phyloP scores from a whole-genome alignment of 2,797 vertebrate species.

The Hydrolagus colliei region DNA sequence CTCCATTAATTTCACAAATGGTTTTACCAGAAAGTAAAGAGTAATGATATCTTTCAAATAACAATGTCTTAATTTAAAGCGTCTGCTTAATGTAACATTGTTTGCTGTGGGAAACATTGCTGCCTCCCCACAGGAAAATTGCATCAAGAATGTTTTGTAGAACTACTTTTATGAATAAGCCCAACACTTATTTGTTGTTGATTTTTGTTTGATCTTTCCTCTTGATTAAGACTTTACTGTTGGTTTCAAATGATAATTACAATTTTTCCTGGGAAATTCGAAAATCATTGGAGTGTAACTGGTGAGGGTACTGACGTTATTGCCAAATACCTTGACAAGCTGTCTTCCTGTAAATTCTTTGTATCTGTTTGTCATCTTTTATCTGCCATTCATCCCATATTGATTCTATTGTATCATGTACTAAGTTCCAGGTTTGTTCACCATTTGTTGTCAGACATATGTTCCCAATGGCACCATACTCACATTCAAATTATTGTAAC shows the following conservation, averaged over 20 bases:
- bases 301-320: background rate
- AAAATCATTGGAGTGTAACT: background rate
- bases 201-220: background rate
- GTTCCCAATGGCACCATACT: background rate
- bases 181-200: background rate
- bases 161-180: background rate
- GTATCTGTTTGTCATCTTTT: background rate
- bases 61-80: background rate
- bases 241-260: background rate
- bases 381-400: background rate
- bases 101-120: background rate
- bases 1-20: too few species aligned
- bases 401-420: background rate
- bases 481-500: background rate
- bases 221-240: background rate
- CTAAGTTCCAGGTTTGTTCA: background rate
- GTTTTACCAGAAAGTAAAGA: too few species aligned
- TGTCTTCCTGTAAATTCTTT: background rate
- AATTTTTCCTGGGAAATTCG: constrained; percentile 9
- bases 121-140: background rate
- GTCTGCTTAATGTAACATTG: background rate
- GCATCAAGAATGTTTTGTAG: background rate
- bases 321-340: background rate
- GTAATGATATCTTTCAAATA: too few species aligned
- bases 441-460: background rate